phyloP scores from a whole-genome alignment of 1,140 invertebrate genomes.

The Tetragnatha versicolor region DNA sequence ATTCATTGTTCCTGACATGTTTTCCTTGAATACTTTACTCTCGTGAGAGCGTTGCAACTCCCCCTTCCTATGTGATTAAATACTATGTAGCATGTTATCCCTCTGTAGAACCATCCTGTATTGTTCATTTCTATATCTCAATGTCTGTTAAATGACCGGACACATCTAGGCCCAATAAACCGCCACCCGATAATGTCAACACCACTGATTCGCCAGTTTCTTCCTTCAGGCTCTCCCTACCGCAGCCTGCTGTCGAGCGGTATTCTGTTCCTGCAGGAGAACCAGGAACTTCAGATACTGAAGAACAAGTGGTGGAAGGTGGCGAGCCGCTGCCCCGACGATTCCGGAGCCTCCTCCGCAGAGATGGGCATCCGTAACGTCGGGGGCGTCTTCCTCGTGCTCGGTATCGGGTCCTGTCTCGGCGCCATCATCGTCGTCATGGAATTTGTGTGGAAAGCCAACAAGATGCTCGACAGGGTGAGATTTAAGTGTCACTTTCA shows the following conservation, averaged over 20 bases:
- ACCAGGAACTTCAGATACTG: conserved; percentile 62
- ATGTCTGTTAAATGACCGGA: too few species aligned
- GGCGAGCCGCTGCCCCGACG: conserved; percentile 59
- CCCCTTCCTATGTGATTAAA: too few species aligned
- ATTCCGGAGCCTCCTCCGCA: conserved; percentile 14
- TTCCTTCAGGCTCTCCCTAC: conserved; percentile 63
- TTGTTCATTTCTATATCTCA: too few species aligned
- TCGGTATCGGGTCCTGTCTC: conserved; percentile 63
- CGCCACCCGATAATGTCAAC: background rate
- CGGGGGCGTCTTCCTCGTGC: conserved; percentile 67
- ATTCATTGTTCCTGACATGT: too few species aligned
- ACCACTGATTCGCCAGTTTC: background rate
- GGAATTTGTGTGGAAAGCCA: conserved; percentile 60
- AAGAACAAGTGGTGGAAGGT: conserved; percentile 67
- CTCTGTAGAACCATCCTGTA: too few species aligned
- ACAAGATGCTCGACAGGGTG: conserved; percentile 55
- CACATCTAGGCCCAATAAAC: too few species aligned
- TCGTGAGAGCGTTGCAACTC: too few species aligned
- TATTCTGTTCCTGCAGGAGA: conserved; percentile 66
- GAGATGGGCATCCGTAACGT: conserved; percentile 56
- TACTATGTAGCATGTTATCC: too few species aligned
- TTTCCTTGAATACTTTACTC: too few species aligned
- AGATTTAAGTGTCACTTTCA: conserved; percentile 19
- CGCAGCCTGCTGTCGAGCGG: conserved; percentile 65
- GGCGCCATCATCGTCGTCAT: conserved; percentile 63